A percentile compares a stretch with the other conserved stretches of the same genome.
Evolutionary conservation across 2,888 invertebrate species (phyloP).

Genomic region (Netelia melanura): DNA sequence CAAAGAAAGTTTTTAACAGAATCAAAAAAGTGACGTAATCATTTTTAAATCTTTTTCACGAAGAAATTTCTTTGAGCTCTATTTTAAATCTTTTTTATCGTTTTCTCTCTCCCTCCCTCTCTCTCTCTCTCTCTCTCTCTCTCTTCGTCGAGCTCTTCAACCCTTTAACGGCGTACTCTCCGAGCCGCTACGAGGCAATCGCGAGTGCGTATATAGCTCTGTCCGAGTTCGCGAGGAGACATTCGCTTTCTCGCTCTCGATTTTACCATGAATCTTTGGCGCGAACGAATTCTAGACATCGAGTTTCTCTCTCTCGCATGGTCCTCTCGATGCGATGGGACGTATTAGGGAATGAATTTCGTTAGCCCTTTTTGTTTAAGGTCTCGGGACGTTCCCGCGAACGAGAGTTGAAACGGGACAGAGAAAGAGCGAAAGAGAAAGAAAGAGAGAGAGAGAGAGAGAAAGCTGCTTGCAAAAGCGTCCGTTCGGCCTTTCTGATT

Average conservation of each 20-base stretch:
- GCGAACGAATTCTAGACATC: conserved; percentile 80
- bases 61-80: background rate
- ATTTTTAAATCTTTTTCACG: background rate
- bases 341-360: conserved; percentile 81
- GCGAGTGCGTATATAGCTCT: conserved; percentile 5
- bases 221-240: background rate
- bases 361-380: conserved; percentile 73
- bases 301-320: conserved; percentile 42
- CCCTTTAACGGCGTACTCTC: conserved; percentile 24
- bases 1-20: too few relatives aligned
- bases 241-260: conserved; percentile 60
- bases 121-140: background rate
- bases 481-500: conserved; percentile 28
- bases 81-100: background rate
- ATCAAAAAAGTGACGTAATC: background rate
- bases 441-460: too few relatives aligned
- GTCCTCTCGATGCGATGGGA: conserved; percentile 60
- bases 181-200: conserved; percentile 14
- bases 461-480: background rate
- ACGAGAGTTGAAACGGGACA: conserved; percentile 33
- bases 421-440: background rate
- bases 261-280: conserved; percentile 81
- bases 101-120: background rate
- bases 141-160: conserved; percentile 18
- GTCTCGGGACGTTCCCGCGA: conserved; percentile 24